Conservation (phyloP, 1,140 invertebrate species). For the Polypedilum vanderplanki region DNA sequence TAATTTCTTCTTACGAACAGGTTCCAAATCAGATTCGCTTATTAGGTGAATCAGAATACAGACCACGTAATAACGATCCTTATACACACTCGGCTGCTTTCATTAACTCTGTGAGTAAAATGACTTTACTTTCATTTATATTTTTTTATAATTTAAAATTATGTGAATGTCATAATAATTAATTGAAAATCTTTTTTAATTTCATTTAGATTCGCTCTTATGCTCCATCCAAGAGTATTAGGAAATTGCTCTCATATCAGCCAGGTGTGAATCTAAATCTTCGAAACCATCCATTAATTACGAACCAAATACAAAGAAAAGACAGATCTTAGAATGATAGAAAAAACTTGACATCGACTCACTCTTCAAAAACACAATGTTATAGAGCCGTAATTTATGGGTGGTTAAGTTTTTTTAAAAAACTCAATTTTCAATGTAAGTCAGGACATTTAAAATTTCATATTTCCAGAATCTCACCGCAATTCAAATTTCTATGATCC, state of each 20-base stretch:
- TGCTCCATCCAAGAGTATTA: neutral
- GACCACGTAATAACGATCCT: neutral
- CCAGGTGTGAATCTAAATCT: conserved; percentile 6
- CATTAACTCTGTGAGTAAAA: neutral
- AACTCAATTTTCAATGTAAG: too few relatives aligned
- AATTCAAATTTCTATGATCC: conserved; percentile 22
- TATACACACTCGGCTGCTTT: neutral
- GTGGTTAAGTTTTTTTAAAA: neutral
- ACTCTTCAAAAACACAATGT: neutral
- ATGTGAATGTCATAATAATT: neutral
- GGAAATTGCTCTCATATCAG: neutral
- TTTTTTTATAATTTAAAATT: neutral
- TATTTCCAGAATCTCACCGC: conserved; percentile 6
- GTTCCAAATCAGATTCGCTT: neutral
- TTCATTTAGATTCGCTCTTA: neutral
- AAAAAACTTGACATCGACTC: neutral
- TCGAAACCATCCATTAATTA: conserved; percentile 18
- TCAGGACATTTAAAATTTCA: neutral
- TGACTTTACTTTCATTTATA: neutral
- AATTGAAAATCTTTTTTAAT: too few relatives aligned
- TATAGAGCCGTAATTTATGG: neutral
- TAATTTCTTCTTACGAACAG: neutral
- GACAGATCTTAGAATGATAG: neutral
- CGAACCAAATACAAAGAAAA: neutral
- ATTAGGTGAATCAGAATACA: neutral